These are phyloP conservation scores for Esox niger DNA, from an alignment of 2,113 vertebrate genomes.

Conservation along the genomic window DNA sequence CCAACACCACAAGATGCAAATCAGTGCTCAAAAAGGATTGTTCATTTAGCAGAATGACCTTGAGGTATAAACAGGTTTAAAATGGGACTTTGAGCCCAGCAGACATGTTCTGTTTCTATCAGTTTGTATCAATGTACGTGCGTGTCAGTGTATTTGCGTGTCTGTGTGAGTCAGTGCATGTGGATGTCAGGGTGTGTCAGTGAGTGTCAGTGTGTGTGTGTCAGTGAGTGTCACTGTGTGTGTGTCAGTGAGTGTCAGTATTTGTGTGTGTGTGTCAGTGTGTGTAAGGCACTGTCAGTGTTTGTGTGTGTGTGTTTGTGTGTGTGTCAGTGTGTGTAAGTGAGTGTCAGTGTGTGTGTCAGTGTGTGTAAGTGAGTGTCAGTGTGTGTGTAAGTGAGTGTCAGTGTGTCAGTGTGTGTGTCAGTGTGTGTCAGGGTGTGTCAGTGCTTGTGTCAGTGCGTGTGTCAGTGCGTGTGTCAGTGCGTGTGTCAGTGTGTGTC, in stretches of 20 bases:
- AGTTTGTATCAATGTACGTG: not conserved
- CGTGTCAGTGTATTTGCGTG: too few species aligned
- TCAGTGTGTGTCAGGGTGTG: not conserved
- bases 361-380: not conserved
- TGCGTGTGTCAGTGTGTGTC: not conserved
- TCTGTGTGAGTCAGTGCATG: too few species aligned
- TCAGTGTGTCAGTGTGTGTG: not conserved
- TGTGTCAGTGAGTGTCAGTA: too few species aligned
- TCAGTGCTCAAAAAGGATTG: too few species aligned
- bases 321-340: not conserved
- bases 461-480: not conserved
- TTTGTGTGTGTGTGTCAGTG: too few species aligned
- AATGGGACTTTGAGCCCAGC: too few species aligned
- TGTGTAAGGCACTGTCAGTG: not conserved
- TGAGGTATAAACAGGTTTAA: too few species aligned
- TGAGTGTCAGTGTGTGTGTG: too few species aligned
- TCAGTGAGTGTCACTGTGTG: too few species aligned
- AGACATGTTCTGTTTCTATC: not conserved
- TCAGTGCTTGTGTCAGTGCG: not conserved
- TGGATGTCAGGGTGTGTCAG: too few species aligned
- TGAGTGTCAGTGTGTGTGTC: slow-evolving; percentile 9
- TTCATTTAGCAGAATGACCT: too few species aligned
- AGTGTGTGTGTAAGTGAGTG: not conserved
- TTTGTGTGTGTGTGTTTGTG: not conserved
- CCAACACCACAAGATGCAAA: too few species aligned